Evolutionary conservation across 2,888 invertebrate species (phyloP).

Genomic region (Leptinotarsa peninsularis): DNA sequence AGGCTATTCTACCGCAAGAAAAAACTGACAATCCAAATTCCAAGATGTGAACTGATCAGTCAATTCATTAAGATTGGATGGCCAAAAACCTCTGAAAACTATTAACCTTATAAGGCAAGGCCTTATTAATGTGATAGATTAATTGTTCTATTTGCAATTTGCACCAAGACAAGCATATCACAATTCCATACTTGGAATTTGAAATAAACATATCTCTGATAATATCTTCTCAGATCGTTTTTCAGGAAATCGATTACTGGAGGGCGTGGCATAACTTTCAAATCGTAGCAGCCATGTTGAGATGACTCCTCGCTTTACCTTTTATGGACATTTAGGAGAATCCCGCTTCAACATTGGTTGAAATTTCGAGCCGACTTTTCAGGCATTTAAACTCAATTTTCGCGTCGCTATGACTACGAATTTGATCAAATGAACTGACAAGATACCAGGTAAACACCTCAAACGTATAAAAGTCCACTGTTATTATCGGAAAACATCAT

Average conservation of each 20-base stretch:
- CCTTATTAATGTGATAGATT: too few relatives aligned
- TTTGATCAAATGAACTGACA: constrained; percentile 27
- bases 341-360: constrained; percentile 71
- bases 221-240: constrained; percentile 19
- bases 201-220: background rate
- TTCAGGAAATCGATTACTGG: constrained; percentile 44
- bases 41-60: too few relatives aligned
- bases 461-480: constrained; percentile 5
- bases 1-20: too few relatives aligned
- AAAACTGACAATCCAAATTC: too few relatives aligned
- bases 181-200: constrained; percentile 7
- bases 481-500: background rate
- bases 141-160: too few relatives aligned
- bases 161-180: too few relatives aligned
- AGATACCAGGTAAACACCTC: background rate
- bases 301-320: constrained; percentile 69
- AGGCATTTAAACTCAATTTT: constrained; percentile 30
- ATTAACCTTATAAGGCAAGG: too few relatives aligned
- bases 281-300: constrained; percentile 63
- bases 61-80: too few relatives aligned
- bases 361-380: constrained; percentile 55
- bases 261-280: constrained; percentile 64
- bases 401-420: constrained; percentile 26
- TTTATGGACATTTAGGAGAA: constrained; percentile 74
- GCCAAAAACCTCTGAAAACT: too few relatives aligned